A percentile compares a stretch with the other conserved stretches of the same genome.
Conservation (phyloP, 2,888 invertebrate genomes). For the Eupithecia subfuscata region DNA sequence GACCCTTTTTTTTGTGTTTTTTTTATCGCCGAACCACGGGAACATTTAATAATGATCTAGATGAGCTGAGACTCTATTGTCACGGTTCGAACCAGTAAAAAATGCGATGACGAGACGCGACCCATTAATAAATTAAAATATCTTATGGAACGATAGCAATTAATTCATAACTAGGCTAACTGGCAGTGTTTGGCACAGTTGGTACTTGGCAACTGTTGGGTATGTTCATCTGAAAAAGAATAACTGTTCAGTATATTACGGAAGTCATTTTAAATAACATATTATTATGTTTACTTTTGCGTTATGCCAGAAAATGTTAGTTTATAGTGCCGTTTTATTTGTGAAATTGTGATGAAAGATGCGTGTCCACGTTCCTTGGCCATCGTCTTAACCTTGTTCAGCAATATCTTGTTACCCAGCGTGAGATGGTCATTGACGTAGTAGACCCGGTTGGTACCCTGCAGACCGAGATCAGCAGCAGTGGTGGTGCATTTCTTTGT, state of each 20-base stretch:
- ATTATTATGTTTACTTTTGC: constrained; percentile 51
- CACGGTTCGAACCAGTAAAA: too few relatives aligned
- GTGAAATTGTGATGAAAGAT: constrained; percentile 33
- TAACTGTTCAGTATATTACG: constrained; percentile 54
- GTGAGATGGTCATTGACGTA: too few relatives aligned
- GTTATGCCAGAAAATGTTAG: constrained; percentile 44
- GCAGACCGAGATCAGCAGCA: too few relatives aligned
- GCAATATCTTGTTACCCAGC: too few relatives aligned
- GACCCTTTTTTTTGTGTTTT: too few relatives aligned
- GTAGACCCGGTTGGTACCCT: too few relatives aligned
- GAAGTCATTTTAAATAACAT: constrained; percentile 56
- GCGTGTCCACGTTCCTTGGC: too few relatives aligned
- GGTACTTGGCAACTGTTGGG: constrained; percentile 57
- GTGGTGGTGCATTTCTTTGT: too few relatives aligned
- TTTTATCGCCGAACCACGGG: too few relatives aligned
- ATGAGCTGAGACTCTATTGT: too few relatives aligned
- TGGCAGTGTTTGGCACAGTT: constrained; percentile 65
- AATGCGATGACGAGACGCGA: not conserved
- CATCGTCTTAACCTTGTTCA: too few relatives aligned
- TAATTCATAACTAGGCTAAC: constrained; percentile 59
- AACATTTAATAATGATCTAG: too few relatives aligned
- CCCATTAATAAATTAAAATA: not conserved
- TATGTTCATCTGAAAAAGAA: constrained; percentile 56
- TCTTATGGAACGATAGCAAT: constrained; percentile 45
- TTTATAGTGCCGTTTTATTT: constrained; percentile 39